Evolutionary conservation across 2,797 vertebrate species (phyloP), one percentile per base, ranked within the genome.

Genomic region (Pipistrellus kuhlii): DNA sequence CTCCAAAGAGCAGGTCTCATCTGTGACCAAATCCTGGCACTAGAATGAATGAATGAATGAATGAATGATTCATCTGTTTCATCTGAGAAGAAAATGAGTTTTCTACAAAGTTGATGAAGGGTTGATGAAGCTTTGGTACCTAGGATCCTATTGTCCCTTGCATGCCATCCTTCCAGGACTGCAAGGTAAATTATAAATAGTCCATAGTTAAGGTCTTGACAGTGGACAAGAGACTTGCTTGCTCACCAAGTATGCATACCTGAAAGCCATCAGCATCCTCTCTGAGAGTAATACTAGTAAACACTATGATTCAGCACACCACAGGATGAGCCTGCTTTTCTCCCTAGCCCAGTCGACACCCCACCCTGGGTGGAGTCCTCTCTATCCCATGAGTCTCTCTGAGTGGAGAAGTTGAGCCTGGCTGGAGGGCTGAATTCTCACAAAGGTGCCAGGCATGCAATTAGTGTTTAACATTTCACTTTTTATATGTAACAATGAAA

Each of bases 291-390:
- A 44, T 75, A 55, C 53, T 55, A 55, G 53, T 55, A 83, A 91
- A 83, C 13, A 82, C 41, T 6, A 44, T 27, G 66, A 30, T 9
- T 59, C 55, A 21, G 20, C n/a, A n/a, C 0, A 23, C 2, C 64
- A 68, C 91, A 81, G 12, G 82, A n/a, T 4, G 3, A 96, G 73
- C 89, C 91, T 75, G 82, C 59, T 96, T 89, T 90, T 88, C 94
- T 92, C 71, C 75, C 82, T 27, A 30, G 9, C 51, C 27, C 15
- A 25, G 73, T 6, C 17, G 27, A 51, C 35, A 77, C 78, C 66
- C 66, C 78, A 20, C 75, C 91, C 78, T 83, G 93, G 78, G 86
- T 30, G 68, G 66, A 72, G 64, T 69, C 8, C 59, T 53, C 23
- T 89, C 75, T 20, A 0, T 32, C 46, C 55, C 20, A 2, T 41